These are phyloP conservation scores for Sinohyriopsis cumingii DNA, from an alignment of 2,888 invertebrate species.

Conservation along the genomic window DNA sequence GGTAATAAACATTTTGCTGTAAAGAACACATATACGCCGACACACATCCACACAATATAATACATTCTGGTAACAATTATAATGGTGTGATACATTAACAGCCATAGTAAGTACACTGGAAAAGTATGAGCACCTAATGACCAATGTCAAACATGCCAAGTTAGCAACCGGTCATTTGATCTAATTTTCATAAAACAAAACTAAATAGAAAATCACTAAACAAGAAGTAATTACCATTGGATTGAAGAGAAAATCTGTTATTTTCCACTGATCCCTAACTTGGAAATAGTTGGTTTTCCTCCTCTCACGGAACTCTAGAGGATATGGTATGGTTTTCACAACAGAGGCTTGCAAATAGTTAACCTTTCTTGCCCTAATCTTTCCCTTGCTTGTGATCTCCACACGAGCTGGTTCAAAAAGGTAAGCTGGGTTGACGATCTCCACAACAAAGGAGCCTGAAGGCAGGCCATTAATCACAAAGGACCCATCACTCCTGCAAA, in stretches of 20 bases:
- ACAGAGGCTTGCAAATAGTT: conserved; percentile 94
- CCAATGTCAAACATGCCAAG: too few relatives aligned
- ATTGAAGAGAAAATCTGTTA: conserved; percentile 96
- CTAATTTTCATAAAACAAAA: too few relatives aligned
- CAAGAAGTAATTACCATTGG: conserved; percentile 82
- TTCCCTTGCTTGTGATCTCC: conserved; percentile 98
- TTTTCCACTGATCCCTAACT: conserved; percentile 94
- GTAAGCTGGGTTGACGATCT: conserved; percentile 91
- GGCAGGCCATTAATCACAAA: conserved; percentile 85
- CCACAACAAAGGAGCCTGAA: conserved; percentile 87
- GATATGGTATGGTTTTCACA: conserved; percentile 86
- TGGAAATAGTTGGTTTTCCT: conserved; percentile 85
- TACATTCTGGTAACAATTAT: too few relatives aligned
- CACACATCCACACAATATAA: too few relatives aligned
- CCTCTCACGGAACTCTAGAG: conserved; percentile 88
- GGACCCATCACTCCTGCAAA: conserved; percentile 87
- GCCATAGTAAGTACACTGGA: too few relatives aligned
- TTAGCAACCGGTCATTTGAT: too few relatives aligned
- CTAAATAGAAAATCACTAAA: too few relatives aligned
- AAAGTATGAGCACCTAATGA: too few relatives aligned
- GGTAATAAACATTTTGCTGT: too few relatives aligned
- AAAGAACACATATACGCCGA: too few relatives aligned
- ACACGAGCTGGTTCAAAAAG: conserved; percentile 95
- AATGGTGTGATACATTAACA: too few relatives aligned
- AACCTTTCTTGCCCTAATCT: conserved; percentile 93